A percentile compares a stretch with the other conserved stretches of the same genome.
Evolutionary conservation across 2,113 vertebrate species (phyloP).

Genomic region (Erinaceus europaeus): DNA sequence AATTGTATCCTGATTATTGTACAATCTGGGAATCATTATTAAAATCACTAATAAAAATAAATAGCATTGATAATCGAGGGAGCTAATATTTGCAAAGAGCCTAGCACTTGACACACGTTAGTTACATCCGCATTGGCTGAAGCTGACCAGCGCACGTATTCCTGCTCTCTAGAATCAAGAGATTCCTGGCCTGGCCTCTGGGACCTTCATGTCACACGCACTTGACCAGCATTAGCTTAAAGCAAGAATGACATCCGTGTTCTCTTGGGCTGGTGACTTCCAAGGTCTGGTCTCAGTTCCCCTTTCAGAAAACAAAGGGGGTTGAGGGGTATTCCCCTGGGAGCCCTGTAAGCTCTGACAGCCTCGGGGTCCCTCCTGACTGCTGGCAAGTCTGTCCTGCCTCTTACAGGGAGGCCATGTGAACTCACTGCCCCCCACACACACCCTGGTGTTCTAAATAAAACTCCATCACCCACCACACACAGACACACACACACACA

Average conservation of each 20-base stretch:
- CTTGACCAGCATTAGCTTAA: background rate
- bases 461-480: background rate
- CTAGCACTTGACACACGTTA: too few relatives aligned
- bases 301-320: conserved; percentile 22
- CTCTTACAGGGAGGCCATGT: background rate
- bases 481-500: background rate
- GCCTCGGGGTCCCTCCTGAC: background rate
- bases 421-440: background rate
- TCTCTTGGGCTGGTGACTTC: conserved; percentile 25
- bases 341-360: background rate
- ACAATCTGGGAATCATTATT: too few relatives aligned
- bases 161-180: background rate
- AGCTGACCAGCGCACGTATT: too few relatives aligned
- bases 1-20: too few relatives aligned
- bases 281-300: conserved; percentile 48
- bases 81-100: background rate
- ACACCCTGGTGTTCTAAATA: background rate
- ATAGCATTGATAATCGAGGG: background rate
- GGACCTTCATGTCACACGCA: background rate
- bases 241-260: background rate
- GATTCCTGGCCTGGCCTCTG: background rate
- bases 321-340: background rate
- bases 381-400: background rate
- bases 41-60: too few relatives aligned
- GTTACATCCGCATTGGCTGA: too few relatives aligned